These are phyloP conservation scores for Rafetus swinhoei DNA, from an alignment of 2,113 vertebrate genomes.

Conservation along the genomic window DNA sequence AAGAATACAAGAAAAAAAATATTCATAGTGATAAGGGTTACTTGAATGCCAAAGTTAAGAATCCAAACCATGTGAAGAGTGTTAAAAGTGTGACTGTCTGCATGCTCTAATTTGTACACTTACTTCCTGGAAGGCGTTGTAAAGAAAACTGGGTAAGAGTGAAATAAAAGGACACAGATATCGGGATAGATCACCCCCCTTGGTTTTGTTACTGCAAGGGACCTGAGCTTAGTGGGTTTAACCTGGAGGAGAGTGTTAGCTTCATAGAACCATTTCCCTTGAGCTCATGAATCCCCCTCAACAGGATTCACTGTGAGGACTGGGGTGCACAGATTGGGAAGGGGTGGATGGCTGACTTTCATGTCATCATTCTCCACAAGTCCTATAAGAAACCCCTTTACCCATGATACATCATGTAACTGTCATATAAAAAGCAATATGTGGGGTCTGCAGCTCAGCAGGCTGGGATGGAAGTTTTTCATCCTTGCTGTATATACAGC, in stretches of 20 bases:
- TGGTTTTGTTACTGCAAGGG: neutral
- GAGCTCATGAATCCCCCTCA: neutral
- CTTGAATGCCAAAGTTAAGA: neutral
- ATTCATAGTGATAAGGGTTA: neutral
- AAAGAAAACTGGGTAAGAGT: neutral
- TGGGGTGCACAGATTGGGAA: neutral
- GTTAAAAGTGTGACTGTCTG: neutral
- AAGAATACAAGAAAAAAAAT: neutral
- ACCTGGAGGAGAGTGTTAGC: neutral
- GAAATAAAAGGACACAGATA: neutral
- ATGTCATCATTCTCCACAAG: neutral
- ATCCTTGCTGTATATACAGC: too few species aligned
- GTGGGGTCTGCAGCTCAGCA: too few species aligned
- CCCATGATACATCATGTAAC: neutral
- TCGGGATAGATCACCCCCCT: neutral
- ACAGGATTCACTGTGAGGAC: neutral
- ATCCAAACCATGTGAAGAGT: neutral
- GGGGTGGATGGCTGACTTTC: neutral
- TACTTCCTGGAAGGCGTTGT: neutral
- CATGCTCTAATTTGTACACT: neutral
- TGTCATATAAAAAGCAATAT: too few species aligned
- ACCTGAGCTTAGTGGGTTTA: neutral
- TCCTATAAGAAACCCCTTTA: neutral
- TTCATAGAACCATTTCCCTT: neutral
- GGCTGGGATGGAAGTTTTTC: too few species aligned